Evolutionary conservation across 2,888 invertebrate genomes (phyloP).

Genomic region (Chloroclysta siterata): DNA sequence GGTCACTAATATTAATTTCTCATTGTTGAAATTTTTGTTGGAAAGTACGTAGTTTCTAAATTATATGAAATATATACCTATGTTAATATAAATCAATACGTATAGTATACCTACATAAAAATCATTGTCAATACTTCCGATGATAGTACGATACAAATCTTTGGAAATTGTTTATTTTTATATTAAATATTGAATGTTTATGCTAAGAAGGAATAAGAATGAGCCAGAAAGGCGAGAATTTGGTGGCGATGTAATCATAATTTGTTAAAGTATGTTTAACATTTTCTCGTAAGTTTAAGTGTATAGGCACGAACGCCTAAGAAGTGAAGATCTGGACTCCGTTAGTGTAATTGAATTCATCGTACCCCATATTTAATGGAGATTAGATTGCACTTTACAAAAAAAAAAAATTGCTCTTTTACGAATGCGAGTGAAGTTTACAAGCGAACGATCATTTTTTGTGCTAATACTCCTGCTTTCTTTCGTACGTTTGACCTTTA

Average conservation of each 20-base stretch:
- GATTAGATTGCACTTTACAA: background rate
- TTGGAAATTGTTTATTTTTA: conserved; percentile 80
- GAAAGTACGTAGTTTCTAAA: conserved; percentile 55
- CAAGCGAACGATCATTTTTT: background rate
- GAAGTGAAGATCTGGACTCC: conserved; percentile 2
- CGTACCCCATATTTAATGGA: background rate
- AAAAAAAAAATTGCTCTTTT: background rate
- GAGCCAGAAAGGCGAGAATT: conserved; percentile 57
- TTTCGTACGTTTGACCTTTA: background rate
- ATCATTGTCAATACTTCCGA: conserved; percentile 60
- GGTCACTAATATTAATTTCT: conserved; percentile 68
- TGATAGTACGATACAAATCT: conserved; percentile 57
- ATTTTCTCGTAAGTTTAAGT: conserved; percentile 34
- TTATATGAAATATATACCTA: conserved; percentile 11
- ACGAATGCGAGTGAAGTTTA: background rate
- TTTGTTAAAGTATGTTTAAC: conserved; percentile 14
- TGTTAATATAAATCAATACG: conserved; percentile 54
- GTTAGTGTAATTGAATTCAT: background rate
- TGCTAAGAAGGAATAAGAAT: conserved; percentile 48
- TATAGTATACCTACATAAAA: conserved; percentile 36
- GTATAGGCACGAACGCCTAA: conserved; percentile 39
- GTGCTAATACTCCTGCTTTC: background rate
- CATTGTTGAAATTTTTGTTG: conserved; percentile 57
- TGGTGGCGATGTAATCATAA: conserved; percentile 40
- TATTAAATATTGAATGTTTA: conserved; percentile 77